phyloP scores from a whole-genome alignment of 2,888 invertebrate species.

The Acronicta aceris region DNA sequence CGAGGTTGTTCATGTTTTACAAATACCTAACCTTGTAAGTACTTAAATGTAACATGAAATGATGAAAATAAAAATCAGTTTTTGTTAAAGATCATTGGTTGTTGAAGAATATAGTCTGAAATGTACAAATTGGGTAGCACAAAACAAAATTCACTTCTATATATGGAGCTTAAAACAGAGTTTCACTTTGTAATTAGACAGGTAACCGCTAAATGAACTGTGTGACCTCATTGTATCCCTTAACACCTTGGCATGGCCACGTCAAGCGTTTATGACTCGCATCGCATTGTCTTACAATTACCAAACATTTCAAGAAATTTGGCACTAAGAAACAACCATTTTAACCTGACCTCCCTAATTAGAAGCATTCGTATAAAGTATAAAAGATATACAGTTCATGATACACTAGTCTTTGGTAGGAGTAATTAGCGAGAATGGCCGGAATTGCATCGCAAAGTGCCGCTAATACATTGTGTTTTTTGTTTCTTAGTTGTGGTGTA shows the following conservation, averaged over 20 bases:
- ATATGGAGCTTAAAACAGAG: slow-evolving; percentile 38
- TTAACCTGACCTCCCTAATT: slow-evolving; percentile 50
- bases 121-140: slow-evolving; percentile 36
- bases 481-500: slow-evolving; percentile 71
- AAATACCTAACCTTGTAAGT: no score
- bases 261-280: slow-evolving; percentile 80
- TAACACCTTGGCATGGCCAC: slow-evolving; percentile 72
- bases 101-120: slow-evolving; percentile 21
- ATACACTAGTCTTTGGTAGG: slow-evolving; percentile 35
- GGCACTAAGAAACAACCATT: slow-evolving; percentile 73
- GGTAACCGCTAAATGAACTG: slow-evolving; percentile 55
- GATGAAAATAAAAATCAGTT: not conserved
- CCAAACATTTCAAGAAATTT: slow-evolving; percentile 83
- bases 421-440: slow-evolving; percentile 79
- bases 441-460: slow-evolving; percentile 84
- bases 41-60: no score
- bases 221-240: slow-evolving; percentile 75
- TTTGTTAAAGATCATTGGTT: slow-evolving; percentile 16
- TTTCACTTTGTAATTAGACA: slow-evolving; percentile 59
- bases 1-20: no score
- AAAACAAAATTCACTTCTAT: slow-evolving; percentile 16
- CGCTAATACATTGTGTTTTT: slow-evolving; percentile 81
- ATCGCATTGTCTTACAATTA: slow-evolving; percentile 85
- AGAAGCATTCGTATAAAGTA: slow-evolving; percentile 20
- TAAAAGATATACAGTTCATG: slow-evolving; percentile 45